Evolutionary conservation across 2,888 invertebrate species (phyloP).

Genomic region (Agrotis segetum): DNA sequence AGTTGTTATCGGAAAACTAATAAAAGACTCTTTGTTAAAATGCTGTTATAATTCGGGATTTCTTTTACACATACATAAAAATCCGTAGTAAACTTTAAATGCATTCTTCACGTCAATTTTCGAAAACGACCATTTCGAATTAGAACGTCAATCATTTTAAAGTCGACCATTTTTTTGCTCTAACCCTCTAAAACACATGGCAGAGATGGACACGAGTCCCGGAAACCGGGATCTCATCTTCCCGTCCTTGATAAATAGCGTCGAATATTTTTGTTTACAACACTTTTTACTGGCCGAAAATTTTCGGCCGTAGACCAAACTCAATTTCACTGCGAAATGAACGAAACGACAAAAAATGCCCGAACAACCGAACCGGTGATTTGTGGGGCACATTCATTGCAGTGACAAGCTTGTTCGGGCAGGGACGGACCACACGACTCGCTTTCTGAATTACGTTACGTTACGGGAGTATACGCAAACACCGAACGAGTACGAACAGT

Average conservation of each 20-base stretch:
- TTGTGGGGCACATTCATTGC: conserved; percentile 89
- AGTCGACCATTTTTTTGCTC: conserved; percentile 46
- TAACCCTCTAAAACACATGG: conserved; percentile 59
- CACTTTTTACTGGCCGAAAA: conserved; percentile 73
- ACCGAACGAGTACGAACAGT: conserved; percentile 69
- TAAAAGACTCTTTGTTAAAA: conserved; percentile 22
- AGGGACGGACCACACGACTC: conserved; percentile 77
- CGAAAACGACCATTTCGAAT: conserved; percentile 14
- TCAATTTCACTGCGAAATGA: conserved; percentile 87
- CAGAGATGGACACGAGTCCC: conserved; percentile 52
- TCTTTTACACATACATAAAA: conserved; percentile 1
- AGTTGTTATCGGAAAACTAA: conserved; percentile 6
- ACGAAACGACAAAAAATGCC: conserved; percentile 86
- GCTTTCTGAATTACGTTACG: conserved; percentile 76
- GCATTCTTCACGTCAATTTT: not conserved
- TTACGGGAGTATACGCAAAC: conserved; percentile 72
- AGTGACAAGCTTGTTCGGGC: conserved; percentile 86
- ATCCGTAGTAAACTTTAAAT: not conserved
- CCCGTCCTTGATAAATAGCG: conserved; percentile 65
- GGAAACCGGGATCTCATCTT: conserved; percentile 66
- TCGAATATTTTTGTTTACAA: conserved; percentile 75
- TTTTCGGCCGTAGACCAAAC: conserved; percentile 80
- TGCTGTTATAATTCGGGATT: not conserved
- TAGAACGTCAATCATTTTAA: conserved; percentile 34
- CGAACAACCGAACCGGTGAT: conserved; percentile 85